Evolutionary conservation across 2,888 invertebrate genomes (phyloP).

Genomic region (Platycheirus albimanus): DNA sequence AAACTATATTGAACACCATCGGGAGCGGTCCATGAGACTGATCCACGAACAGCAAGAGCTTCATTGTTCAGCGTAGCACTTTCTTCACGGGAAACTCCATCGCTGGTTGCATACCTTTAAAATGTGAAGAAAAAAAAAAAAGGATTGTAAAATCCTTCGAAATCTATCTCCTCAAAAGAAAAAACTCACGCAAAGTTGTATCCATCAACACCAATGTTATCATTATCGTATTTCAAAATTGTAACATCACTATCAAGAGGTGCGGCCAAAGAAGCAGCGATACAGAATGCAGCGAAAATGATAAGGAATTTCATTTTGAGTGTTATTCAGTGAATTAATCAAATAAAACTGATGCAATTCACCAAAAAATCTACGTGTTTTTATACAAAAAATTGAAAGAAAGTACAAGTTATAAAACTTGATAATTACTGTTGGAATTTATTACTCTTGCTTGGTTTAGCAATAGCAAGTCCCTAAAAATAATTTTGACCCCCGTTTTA

Average conservation of each 20-base stretch:
- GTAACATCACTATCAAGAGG: constrained; percentile 74
- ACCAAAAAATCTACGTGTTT: not conserved
- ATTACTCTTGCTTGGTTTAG: not conserved
- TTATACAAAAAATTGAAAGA: not conserved
- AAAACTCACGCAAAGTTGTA: constrained; percentile 84
- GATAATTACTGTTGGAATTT: not conserved
- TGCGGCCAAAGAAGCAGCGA: constrained; percentile 75
- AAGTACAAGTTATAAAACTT: not conserved
- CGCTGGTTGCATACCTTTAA: constrained; percentile 81
- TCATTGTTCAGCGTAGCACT: constrained; percentile 79
- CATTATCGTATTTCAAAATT: constrained; percentile 78
- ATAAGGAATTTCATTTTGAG: constrained; percentile 79
- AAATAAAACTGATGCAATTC: constrained; percentile 42
- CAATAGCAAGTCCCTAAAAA: too few species aligned
- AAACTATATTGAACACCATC: constrained; percentile 85
- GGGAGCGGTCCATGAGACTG: constrained; percentile 84
- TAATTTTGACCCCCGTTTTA: not conserved
- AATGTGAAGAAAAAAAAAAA: not conserved
- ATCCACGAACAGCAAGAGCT: constrained; percentile 81
- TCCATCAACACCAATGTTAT: constrained; percentile 84
- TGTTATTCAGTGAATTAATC: constrained; percentile 51
- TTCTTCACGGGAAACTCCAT: constrained; percentile 81
- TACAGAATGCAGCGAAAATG: constrained; percentile 78
- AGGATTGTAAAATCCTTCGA: constrained; percentile 3
- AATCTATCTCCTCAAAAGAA: not conserved